These are phyloP conservation scores for Pseudoips prasinana DNA, from an alignment of 2,888 invertebrate species.

Conservation along the genomic window DNA sequence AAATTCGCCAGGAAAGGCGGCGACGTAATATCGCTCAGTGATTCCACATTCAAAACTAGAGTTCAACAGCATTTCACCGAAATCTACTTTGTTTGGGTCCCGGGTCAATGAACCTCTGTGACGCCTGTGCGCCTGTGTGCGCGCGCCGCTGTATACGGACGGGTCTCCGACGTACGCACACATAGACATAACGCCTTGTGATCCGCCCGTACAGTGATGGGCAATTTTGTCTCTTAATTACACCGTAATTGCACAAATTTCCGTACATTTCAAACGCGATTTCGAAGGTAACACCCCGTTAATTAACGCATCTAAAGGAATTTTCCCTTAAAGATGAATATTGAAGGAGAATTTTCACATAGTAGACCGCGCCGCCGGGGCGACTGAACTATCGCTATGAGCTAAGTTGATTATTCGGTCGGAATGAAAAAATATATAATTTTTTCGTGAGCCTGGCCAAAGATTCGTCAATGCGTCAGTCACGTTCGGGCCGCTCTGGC, in stretches of 20 bases:
- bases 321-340: constrained; percentile 44
- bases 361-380: constrained; percentile 48
- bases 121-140: constrained; percentile 67
- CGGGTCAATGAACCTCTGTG: constrained; percentile 71
- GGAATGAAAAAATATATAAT: constrained; percentile 74
- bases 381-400: constrained; percentile 78
- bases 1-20: constrained; percentile 59
- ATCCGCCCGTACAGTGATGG: constrained; percentile 45
- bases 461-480: constrained; percentile 80
- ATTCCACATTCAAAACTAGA: constrained; percentile 72
- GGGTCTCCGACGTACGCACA: constrained; percentile 57
- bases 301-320: constrained; percentile 23
- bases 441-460: constrained; percentile 74
- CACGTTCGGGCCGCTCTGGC: constrained; percentile 65
- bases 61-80: constrained; percentile 81
- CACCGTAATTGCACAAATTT: constrained; percentile 45
- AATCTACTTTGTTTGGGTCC: constrained; percentile 81
- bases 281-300: constrained; percentile 28
- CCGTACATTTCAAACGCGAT: constrained; percentile 34
- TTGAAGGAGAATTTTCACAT: constrained; percentile 38
- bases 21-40: constrained; percentile 54
- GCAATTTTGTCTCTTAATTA: constrained; percentile 69
- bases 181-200: constrained; percentile 42
- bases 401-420: constrained; percentile 76
- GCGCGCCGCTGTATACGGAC: constrained; percentile 55